These are phyloP conservation scores for Drosophila ananassae DNA, from an alignment of 1,140 invertebrate genomes.

Conservation along the genomic window DNA sequence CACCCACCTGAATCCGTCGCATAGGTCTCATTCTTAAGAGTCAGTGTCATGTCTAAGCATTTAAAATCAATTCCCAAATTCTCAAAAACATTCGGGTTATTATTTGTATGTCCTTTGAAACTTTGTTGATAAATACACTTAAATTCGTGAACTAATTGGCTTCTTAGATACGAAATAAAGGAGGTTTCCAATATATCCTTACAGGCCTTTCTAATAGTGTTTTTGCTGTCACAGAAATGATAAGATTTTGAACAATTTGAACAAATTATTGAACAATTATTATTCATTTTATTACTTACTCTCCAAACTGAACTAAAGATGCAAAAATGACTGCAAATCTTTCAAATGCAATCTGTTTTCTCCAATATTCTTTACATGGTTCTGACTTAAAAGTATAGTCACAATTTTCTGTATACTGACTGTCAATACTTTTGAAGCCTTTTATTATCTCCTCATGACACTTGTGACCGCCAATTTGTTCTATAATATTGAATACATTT, in stretches of 20 bases:
- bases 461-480: constrained; percentile 4
- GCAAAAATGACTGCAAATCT: background rate
- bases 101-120: background rate
- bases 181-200: background rate
- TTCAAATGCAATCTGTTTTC: background rate
- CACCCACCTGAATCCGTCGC: constrained; percentile 1
- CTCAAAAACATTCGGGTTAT: background rate
- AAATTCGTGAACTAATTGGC: background rate
- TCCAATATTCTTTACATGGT: background rate
- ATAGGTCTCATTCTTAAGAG: background rate
- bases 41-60: background rate
- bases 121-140: background rate
- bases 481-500: background rate
- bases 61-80: background rate
- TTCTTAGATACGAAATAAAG: background rate
- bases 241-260: no score
- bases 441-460: background rate
- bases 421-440: background rate
- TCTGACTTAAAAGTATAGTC: background rate
- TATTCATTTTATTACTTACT: background rate
- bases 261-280: background rate
- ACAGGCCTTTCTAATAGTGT: background rate
- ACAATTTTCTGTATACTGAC: background rate
- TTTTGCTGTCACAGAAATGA: background rate
- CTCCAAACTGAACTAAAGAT: background rate